Base-by-base conservation (phyloP, 2,113 vertebrate species). In the Romanogobio albipinnatus region DNA sequence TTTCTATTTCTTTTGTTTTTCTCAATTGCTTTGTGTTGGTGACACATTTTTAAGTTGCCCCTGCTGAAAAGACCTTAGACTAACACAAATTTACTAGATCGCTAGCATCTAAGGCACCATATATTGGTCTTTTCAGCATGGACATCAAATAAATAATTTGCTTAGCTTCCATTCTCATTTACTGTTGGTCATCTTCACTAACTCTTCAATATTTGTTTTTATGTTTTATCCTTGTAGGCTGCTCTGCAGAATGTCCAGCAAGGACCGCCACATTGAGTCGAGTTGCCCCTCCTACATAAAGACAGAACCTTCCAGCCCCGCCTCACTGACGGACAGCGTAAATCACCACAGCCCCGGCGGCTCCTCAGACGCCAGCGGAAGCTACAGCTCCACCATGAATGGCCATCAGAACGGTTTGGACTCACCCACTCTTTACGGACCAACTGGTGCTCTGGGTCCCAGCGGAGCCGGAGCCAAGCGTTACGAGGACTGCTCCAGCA, bases 181-280 rank as follows among this genome's bases (percentile, higher is more conserved):
- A 26, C 39, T 47, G 33, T 76, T 36, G n/a, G 26, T 43, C 29
- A 26, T 45, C 10, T 58, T 51, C 61, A 51, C 24, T 51, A 49
- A 43, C 56, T 24, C n/a, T 76, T 53, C 19, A 4, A 9, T 56
- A 29, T 81, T 49, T 49, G 4, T 64, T 64, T 33, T 62, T 47
- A 3, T 13, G 26, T 47, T 77, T 51, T 66, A 14, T 36, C 61
- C 66, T 71, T 24, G 39, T 90, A 99, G 98, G 98, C 98, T 99
- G 96, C 97, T 99, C 96, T 99, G 98, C 98, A 99, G 98, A 98
- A 99, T 99, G 98, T 99, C 98, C 96, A 99, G 95, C 96, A 99
- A 99, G 96, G 98, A 99, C 95, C 98, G 97, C 93, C 98, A 99
- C 96, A 97, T 99, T 96, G 98, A 99, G 95, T 99, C 98, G 86